Conservation (phyloP, 1,140 invertebrate genomes). For the Anastrepha ludens region DNA sequence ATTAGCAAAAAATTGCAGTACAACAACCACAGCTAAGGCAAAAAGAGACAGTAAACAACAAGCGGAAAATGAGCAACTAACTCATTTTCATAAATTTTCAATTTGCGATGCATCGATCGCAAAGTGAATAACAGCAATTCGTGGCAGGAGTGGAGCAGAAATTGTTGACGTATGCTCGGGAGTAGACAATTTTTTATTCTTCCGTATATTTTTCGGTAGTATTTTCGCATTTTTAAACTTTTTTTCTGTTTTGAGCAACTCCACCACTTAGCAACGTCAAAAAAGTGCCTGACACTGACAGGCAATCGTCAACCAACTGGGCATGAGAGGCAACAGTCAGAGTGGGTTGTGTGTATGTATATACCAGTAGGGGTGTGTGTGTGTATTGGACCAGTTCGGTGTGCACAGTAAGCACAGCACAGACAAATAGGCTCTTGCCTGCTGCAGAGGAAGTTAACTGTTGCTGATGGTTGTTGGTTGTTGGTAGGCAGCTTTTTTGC, state of each 20-base stretch:
- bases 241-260: background rate
- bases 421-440: background rate
- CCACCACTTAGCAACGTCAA: slow-evolving; percentile 6
- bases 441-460: background rate
- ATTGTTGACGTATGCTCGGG: background rate
- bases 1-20: slow-evolving; percentile 15
- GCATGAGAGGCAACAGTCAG: background rate
- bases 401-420: background rate
- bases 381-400: background rate
- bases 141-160: background rate
- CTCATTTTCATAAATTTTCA: slow-evolving; percentile 49
- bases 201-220: background rate
- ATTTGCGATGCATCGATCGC: slow-evolving; percentile 39
- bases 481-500: slow-evolving; percentile 7
- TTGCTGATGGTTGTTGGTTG: slow-evolving; percentile 8
- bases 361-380: background rate
- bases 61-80: slow-evolving; percentile 46
- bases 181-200: slow-evolving; percentile 1
- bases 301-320: slow-evolving; percentile 8
- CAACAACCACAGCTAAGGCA: background rate
- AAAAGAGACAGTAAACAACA: background rate
- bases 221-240: background rate
- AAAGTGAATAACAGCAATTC: background rate
- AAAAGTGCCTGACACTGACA: slow-evolving; percentile 16
- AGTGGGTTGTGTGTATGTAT: background rate